Base-by-base conservation (phyloP, 2,113 vertebrate genomes). In the Heterocephalus glaber region DNA sequence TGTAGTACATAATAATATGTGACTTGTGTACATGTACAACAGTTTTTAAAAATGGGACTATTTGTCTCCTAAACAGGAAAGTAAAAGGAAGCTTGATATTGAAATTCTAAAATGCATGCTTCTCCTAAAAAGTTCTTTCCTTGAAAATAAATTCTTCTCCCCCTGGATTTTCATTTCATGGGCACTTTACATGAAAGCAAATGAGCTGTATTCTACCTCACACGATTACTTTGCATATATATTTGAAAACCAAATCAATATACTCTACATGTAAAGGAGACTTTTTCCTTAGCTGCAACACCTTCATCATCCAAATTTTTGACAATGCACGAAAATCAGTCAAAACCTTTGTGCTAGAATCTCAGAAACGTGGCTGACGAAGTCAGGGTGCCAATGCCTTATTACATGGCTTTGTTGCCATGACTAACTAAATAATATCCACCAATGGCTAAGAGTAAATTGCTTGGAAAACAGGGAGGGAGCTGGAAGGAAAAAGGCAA, bases 361-460 rank as follows among this genome's bases (percentile, higher is more conserved):
- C 92, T 83, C 3, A 72, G 38, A 80, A 96, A 89, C 83, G 30
- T 24, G 83, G 77, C 58, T 90, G 44, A n/a, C 74, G 95, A 26
- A 68, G 61, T 47, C 44, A 87, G 63, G 0, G 0, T 9, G 19
- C 96, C 94, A 95, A 86, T 95, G 70, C 70, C 52, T 87, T 87
- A 82, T 87, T 84, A 81, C 82, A 81, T 66, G 58, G 74, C 89
- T 61, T 85, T 0, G 86, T 97, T 97, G 83, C 95, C 95, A 96
- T 97, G 96, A 96, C 96, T 97, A 96, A 91, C 79, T 89, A 94
- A 97, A 97, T 92, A 96, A 80, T 80, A 85, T 56, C 95, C 56
- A 24, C 35, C n/a, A 94, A 61, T 68, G 72, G 68, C 72, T 30
- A 90, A 89, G 97, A 85, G 97, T 92, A 97, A 97, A 97, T 96